These are phyloP conservation scores for Dysidea cf. avara DNA, from an alignment of 37 sponge, comb jelly and placozoan species.

Conservation along the genomic window DNA sequence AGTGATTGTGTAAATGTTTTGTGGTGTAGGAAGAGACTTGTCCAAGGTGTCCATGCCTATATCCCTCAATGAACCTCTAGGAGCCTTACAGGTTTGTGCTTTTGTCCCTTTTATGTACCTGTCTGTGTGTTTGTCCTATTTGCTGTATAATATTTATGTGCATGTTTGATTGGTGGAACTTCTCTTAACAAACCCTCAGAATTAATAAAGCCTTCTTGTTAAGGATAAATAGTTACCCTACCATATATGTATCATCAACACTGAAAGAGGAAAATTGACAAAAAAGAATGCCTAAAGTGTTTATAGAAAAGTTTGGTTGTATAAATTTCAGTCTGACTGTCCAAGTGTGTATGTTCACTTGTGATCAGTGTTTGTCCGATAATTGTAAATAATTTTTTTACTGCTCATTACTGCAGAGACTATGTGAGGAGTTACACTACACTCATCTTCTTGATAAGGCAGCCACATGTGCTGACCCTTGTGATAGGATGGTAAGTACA, in stretches of 20 bases:
- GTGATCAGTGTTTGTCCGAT: neutral
- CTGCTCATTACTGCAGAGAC: slow-evolving; percentile 30
- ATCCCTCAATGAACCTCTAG: slow-evolving; percentile 80
- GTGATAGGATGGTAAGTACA: slow-evolving; percentile 67
- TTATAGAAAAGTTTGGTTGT: neutral
- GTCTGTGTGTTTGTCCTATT: too few relatives aligned
- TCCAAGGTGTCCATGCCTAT: slow-evolving; percentile 88
- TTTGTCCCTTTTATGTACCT: neutral
- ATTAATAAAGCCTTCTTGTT: too few relatives aligned
- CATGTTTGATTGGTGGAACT: too few relatives aligned
- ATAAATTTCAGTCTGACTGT: slow-evolving; percentile 11
- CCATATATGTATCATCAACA: too few relatives aligned
- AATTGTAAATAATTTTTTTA: too few relatives aligned
- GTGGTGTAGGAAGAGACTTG: slow-evolving; percentile 71
- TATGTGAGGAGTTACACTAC: slow-evolving; percentile 86
- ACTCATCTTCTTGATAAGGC: slow-evolving; percentile 68
- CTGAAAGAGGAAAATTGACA: too few relatives aligned
- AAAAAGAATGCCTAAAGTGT: neutral
- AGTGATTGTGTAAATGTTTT: slow-evolving; percentile 3
- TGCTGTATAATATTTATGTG: too few relatives aligned
- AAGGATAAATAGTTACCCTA: too few relatives aligned
- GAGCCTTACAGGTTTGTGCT: slow-evolving; percentile 58
- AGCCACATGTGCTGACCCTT: slow-evolving; percentile 28
- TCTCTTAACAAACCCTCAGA: too few relatives aligned
- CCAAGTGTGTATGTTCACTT: neutral